Conservation (phyloP, 2,888 invertebrate species). For the Epirrhoe alternata region DNA sequence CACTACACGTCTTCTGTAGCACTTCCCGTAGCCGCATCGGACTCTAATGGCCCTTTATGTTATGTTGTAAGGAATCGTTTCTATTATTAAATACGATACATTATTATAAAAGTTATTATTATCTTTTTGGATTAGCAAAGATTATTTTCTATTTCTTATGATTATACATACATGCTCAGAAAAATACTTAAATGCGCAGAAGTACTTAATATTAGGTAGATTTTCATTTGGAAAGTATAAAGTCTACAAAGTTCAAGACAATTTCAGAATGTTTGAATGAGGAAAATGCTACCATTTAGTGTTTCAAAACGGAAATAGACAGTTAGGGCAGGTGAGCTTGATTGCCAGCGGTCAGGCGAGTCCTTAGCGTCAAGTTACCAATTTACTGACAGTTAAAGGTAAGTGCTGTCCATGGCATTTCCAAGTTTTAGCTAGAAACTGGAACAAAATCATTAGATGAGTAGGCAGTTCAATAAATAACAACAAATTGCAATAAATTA, state of each 20-base stretch:
- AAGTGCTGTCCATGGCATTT: slow-evolving; percentile 1
- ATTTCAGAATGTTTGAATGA: background rate
- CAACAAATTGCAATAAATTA: too few relatives aligned
- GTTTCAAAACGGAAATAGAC: slow-evolving; percentile 20
- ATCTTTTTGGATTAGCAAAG: background rate
- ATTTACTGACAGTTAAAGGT: slow-evolving; percentile 13
- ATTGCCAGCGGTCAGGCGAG: slow-evolving; percentile 25
- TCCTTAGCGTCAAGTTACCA: slow-evolving; percentile 18
- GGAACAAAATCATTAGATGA: background rate
- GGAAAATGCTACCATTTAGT: slow-evolving; percentile 17
- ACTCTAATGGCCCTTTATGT: slow-evolving; percentile 78
- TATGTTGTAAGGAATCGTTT: slow-evolving; percentile 68
- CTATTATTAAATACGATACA: slow-evolving; percentile 46
- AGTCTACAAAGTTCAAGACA: background rate
- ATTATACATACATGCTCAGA: background rate
- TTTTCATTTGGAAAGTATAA: background rate
- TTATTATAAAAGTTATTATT: background rate
- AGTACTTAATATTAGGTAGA: too few relatives aligned
- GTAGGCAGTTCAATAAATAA: too few relatives aligned
- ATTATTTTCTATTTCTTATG: background rate
- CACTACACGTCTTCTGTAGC: slow-evolving; percentile 82
- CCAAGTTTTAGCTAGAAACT: slow-evolving; percentile 1
- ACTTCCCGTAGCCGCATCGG: slow-evolving; percentile 79
- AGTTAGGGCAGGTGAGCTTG: slow-evolving; percentile 15
- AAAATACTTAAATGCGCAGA: background rate